A percentile compares a stretch with the other conserved stretches of the same genome.
phyloP scores from a whole-genome alignment of 2,888 invertebrate species.

The Salticus scenicus region DNA sequence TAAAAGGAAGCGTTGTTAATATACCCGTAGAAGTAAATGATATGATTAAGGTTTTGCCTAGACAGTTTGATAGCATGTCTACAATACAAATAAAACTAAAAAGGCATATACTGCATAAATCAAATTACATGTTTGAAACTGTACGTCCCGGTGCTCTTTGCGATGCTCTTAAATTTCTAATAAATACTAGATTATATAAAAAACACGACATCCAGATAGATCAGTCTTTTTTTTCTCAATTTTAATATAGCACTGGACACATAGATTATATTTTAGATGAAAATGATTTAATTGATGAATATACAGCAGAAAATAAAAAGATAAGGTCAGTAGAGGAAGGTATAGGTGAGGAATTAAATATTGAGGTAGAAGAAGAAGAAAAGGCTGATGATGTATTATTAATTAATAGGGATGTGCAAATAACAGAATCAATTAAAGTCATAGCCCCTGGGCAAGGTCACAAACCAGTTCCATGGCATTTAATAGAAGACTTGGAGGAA shows the following conservation, averaged over 20 bases:
- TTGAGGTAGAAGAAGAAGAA: background rate
- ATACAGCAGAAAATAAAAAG: background rate
- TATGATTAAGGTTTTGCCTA: background rate
- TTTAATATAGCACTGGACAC: background rate
- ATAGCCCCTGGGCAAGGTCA: background rate
- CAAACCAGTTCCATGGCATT: background rate
- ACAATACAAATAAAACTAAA: constrained; percentile 10
- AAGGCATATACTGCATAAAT: background rate
- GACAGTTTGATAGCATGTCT: background rate
- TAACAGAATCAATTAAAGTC: background rate
- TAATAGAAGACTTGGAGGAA: background rate
- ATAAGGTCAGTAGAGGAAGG: no score
- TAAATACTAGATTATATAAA: background rate
- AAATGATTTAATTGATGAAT: background rate
- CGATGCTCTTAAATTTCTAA: background rate
- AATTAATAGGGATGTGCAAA: background rate
- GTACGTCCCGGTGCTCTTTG: background rate
- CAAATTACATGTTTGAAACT: background rate
- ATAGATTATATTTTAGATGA: background rate
- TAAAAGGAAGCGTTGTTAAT: background rate
- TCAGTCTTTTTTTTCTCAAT: background rate
- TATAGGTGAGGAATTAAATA: background rate
- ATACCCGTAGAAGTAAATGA: background rate
- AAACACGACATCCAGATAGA: background rate
- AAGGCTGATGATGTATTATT: background rate